Conservation (phyloP, 2,797 vertebrate species). For the Danio jaintianensis region DNA sequence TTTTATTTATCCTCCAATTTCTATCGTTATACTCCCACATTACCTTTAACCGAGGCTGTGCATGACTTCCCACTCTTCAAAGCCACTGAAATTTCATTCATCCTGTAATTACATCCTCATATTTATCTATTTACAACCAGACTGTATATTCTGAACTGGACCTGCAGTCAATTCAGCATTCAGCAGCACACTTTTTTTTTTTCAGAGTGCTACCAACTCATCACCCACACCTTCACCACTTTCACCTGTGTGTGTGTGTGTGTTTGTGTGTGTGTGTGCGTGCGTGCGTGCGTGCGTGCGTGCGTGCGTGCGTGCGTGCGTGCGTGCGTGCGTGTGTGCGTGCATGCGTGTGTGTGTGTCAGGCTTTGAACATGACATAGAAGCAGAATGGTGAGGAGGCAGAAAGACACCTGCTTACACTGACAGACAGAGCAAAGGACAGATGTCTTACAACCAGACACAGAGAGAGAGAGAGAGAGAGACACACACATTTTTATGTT, state of each 20-base stretch:
- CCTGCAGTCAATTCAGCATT: constrained; percentile 32
- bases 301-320: constrained; percentile 11
- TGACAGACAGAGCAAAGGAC: not conserved
- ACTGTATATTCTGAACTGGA: constrained; percentile 40
- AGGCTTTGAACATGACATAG: constrained; percentile 23
- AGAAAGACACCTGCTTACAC: constrained; percentile 1
- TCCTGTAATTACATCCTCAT: constrained; percentile 32
- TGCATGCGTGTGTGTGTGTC: not conserved
- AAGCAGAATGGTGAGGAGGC: constrained; percentile 1
- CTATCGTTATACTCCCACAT: not conserved
- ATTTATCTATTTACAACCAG: constrained; percentile 15
- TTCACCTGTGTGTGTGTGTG: constrained; percentile 17
- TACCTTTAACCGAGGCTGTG: constrained; percentile 1
- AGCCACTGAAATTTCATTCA: constrained; percentile 6
- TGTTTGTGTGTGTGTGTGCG: not conserved
- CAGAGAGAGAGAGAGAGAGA: constrained; percentile 20
- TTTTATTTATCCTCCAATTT: not conserved
- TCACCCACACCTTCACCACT: constrained; percentile 2
- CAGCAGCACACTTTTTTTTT: constrained; percentile 33
- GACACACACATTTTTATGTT: too few relatives aligned
- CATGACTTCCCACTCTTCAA: constrained; percentile 25
- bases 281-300: too few relatives aligned
- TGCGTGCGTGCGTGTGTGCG: not conserved
- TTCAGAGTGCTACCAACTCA: constrained; percentile 7
- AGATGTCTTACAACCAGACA: constrained; percentile 12